These are phyloP conservation scores for Diplosoma virens DNA, from an alignment of 23 tunicate genomes.

Conservation along the genomic window DNA sequence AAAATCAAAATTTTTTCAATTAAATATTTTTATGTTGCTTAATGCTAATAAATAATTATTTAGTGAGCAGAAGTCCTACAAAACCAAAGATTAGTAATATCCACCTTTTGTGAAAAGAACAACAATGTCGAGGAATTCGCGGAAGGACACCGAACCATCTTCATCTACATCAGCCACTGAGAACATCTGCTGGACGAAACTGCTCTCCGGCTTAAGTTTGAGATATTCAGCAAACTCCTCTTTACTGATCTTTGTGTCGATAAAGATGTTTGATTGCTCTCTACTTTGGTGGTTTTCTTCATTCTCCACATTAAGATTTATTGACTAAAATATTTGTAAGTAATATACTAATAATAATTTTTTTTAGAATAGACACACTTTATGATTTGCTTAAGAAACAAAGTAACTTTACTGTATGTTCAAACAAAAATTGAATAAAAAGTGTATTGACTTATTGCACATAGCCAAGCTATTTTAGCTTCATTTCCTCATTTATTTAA, in stretches of 20 bases:
- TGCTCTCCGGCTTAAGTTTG: constrained; percentile 54
- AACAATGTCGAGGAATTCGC: constrained; percentile 70
- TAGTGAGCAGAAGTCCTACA: no score
- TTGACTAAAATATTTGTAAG: constrained; percentile 13
- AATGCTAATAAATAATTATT: no score
- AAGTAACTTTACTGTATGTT: no score
- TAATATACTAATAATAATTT: no score
- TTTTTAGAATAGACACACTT: no score
- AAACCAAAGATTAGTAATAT: neutral
- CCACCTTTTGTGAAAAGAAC: constrained; percentile 80
- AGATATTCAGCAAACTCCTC: constrained; percentile 76
- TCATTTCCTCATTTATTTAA: no score
- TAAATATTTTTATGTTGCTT: no score
- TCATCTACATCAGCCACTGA: constrained; percentile 51
- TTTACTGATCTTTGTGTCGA: constrained; percentile 41
- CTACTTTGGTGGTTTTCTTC: neutral
- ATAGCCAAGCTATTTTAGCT: no score
- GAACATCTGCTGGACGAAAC: constrained; percentile 77
- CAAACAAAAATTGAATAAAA: no score
- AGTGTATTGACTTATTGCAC: no score
- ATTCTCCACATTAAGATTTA: neutral
- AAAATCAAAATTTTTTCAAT: neutral
- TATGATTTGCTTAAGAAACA: no score
- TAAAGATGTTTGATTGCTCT: neutral
- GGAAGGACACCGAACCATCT: constrained; percentile 49